Evolutionary conservation across 2,113 vertebrate species (phyloP).

Genomic region (Ciconia boyciana): DNA sequence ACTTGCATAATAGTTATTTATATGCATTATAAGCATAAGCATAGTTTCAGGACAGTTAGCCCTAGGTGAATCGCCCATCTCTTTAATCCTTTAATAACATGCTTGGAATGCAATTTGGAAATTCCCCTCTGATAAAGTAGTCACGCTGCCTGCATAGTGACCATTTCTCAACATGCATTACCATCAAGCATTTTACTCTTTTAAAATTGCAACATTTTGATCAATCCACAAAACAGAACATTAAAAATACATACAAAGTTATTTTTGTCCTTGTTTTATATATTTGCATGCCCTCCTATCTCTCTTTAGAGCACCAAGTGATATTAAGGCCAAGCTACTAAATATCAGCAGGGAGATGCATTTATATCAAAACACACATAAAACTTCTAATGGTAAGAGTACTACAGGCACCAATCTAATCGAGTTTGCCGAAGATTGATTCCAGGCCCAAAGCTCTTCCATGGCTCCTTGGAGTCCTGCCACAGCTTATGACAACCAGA

Average conservation of each 20-base stretch:
- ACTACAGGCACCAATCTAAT: fast-evolving
- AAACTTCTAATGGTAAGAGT: background rate
- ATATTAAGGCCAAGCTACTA: background rate
- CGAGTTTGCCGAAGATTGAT: background rate
- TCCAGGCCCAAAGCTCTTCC: background rate
- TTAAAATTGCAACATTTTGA: background rate
- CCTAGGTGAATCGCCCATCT: background rate
- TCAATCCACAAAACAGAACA: background rate
- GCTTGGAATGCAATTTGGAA: background rate
- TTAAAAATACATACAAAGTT: background rate
- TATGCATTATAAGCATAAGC: background rate
- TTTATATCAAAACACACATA: background rate
- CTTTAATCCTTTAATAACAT: slow-evolving; percentile 17
- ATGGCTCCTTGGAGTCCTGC: background rate
- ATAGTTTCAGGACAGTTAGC: slow-evolving; percentile 4
- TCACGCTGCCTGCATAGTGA: background rate
- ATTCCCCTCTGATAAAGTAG: background rate
- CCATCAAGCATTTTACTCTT: background rate
- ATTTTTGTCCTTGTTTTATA: background rate
- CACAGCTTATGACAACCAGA: background rate
- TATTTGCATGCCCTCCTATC: background rate
- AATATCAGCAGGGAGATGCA: background rate
- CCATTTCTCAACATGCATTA: background rate
- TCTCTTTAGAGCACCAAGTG: background rate
- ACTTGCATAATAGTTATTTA: background rate